phyloP scores from a whole-genome alignment of 2,113 vertebrate genomes.

The Mellivora capensis region DNA sequence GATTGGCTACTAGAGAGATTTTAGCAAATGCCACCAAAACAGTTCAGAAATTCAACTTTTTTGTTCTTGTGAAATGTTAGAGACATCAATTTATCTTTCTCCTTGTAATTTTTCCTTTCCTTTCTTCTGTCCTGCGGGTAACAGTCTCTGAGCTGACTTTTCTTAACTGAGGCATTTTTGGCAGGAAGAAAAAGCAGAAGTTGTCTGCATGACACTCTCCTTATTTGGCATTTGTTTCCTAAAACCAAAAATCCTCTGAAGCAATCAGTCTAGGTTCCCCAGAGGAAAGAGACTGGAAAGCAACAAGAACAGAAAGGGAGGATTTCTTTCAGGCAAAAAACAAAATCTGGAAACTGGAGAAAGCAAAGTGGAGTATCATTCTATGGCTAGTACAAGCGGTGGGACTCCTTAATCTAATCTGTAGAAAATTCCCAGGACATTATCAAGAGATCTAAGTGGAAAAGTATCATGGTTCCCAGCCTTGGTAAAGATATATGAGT shows the following conservation, averaged over 20 bases:
- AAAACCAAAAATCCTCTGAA: not conserved
- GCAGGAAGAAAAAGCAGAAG: not conserved
- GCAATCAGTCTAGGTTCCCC: not conserved
- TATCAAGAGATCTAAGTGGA: not conserved
- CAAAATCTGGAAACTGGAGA: not conserved
- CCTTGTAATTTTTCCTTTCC: not conserved
- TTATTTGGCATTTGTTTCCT: not conserved
- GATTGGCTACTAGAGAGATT: not conserved
- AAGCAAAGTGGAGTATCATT: accelerated
- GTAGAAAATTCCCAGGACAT: not conserved
- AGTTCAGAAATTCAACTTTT: not conserved
- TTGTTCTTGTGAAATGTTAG: not conserved
- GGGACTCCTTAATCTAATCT: not conserved
- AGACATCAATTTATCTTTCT: not conserved
- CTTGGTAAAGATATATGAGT: not conserved
- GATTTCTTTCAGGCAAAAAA: not conserved
- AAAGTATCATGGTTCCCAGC: not conserved
- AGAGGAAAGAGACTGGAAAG: not conserved
- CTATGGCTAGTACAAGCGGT: not conserved
- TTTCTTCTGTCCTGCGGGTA: not conserved
- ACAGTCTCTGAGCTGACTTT: not conserved
- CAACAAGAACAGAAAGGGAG: not conserved
- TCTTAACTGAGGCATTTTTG: not conserved
- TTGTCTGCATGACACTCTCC: not conserved
- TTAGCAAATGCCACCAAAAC: not conserved